Conservation (phyloP, 2,888 invertebrate genomes). For the Trissolcus japonicus region DNA sequence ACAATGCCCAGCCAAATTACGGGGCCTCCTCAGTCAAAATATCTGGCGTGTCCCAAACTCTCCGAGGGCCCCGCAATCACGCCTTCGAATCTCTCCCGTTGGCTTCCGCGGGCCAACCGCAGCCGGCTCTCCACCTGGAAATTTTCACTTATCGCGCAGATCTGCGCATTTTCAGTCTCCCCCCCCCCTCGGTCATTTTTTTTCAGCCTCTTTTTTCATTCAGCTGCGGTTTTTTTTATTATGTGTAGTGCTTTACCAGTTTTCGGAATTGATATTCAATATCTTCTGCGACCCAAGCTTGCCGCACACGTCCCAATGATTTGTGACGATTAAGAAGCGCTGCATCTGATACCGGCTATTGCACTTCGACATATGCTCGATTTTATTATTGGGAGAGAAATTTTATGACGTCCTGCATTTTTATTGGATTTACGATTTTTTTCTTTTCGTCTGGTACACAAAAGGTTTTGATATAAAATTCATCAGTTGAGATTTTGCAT, state of each 20-base stretch:
- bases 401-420: too few species aligned
- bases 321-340: constrained; percentile 23
- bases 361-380: constrained; percentile 21
- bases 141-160: constrained; percentile 72
- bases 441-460: too few species aligned
- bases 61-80: constrained; percentile 58
- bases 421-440: too few species aligned
- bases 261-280: constrained; percentile 52
- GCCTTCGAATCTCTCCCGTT: constrained; percentile 60
- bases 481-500: too few species aligned
- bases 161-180: constrained; percentile 71
- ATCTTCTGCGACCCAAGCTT: constrained; percentile 26
- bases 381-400: constrained; percentile 1
- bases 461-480: too few species aligned
- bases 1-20: constrained; percentile 73
- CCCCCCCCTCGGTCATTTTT: constrained; percentile 52
- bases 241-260: constrained; percentile 23
- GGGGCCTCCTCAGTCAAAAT: constrained; percentile 72
- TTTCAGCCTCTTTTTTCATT: constrained; percentile 21
- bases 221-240: constrained; percentile 45
- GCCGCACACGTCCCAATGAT: constrained; percentile 31
- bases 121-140: constrained; percentile 73
- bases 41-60: constrained; percentile 60
- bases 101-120: constrained; percentile 68
- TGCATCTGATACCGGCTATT: constrained; percentile 9